Evolutionary conservation across 2,113 vertebrate species (phyloP).

Genomic region (Nanorana parkeri): DNA sequence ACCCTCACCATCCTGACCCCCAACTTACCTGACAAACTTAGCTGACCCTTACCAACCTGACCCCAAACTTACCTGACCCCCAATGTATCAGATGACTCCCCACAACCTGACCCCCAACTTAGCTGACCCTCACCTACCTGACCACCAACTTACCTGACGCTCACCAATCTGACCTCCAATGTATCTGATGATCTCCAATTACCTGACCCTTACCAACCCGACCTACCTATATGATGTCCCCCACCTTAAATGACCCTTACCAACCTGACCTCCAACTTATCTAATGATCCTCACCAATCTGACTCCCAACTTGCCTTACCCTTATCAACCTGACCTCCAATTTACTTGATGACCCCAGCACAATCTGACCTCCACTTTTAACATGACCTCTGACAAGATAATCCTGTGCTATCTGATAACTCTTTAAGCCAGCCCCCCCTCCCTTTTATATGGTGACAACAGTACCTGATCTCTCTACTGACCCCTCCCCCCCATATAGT

Average conservation of each 20-base stretch:
- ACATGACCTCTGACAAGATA: too few relatives aligned
- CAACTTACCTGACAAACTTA: neutral
- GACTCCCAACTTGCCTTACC: too few relatives aligned
- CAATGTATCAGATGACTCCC: too few relatives aligned
- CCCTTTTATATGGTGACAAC: neutral
- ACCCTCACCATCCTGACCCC: neutral
- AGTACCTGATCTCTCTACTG: neutral
- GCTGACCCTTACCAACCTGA: neutral
- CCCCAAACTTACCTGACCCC: neutral
- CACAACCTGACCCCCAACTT: neutral
- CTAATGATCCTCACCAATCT: too few relatives aligned
- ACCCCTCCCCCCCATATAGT: neutral
- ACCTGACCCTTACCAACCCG: too few relatives aligned
- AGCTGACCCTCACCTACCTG: neutral
- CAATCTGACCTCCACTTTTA: too few relatives aligned
- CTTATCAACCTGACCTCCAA: too few relatives aligned
- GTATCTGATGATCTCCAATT: neutral
- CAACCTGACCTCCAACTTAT: too few relatives aligned
- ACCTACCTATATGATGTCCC: neutral
- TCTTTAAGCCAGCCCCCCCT: too few relatives aligned
- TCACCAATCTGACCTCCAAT: neutral
- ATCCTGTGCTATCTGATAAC: too few relatives aligned
- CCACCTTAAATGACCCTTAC: neutral
- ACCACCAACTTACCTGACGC: neutral
- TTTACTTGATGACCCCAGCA: too few relatives aligned